phyloP scores from a whole-genome alignment of 2,888 invertebrate genomes.

The Parelbella ahira region DNA sequence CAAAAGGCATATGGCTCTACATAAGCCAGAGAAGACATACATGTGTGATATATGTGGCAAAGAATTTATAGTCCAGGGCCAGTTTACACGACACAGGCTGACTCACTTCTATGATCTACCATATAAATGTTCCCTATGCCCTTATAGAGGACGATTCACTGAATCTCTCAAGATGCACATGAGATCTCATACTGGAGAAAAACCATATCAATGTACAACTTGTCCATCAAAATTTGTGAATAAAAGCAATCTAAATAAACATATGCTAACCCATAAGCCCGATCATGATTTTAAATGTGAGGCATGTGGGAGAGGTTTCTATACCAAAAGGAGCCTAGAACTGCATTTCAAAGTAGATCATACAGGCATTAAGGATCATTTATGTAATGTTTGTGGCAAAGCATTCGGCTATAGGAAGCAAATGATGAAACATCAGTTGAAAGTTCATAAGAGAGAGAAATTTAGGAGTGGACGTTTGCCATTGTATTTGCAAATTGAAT shows the following conservation, averaged over 20 bases:
- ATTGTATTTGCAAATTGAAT: constrained; percentile 56
- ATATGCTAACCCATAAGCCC: constrained; percentile 52
- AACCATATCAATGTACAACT: constrained; percentile 60
- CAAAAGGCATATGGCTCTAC: constrained; percentile 53
- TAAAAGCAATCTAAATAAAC: constrained; percentile 68
- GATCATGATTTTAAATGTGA: constrained; percentile 60
- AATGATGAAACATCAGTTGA: constrained; percentile 69
- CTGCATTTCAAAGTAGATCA: constrained; percentile 66
- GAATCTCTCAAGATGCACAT: constrained; percentile 69
- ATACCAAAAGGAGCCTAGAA: constrained; percentile 54
- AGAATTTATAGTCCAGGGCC: constrained; percentile 48
- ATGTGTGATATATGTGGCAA: constrained; percentile 72
- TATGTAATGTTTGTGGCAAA: constrained; percentile 62
- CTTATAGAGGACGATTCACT: constrained; percentile 60
- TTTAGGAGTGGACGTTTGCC: constrained; percentile 58
- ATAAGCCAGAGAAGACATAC: constrained; percentile 42
- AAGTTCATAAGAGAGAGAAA: constrained; percentile 66
- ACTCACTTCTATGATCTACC: constrained; percentile 63
- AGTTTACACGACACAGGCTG: constrained; percentile 55
- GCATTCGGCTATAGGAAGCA: constrained; percentile 67
- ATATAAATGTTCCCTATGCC: constrained; percentile 60
- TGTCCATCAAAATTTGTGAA: constrained; percentile 61
- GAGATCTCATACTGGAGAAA: constrained; percentile 67
- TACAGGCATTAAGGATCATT: constrained; percentile 60
- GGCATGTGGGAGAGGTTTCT: constrained; percentile 56